Base-by-base conservation (phyloP, 2,888 invertebrate genomes). In the Nomada goodeniana region DNA sequence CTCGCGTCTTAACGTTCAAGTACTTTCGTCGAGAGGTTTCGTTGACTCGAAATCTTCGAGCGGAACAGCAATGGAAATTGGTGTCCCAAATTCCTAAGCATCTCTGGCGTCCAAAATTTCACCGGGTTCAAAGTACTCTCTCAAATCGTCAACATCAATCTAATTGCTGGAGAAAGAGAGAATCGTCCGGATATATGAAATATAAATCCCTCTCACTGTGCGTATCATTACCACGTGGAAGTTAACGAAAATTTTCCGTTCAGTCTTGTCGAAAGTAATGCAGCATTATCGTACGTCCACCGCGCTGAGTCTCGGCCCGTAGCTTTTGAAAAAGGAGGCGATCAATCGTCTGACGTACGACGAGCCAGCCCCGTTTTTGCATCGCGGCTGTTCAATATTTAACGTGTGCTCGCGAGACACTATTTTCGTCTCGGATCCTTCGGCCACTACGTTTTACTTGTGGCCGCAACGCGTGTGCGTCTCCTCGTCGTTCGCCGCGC, bases 341-440 rank as follows among this genome's bases (percentile, higher is more conserved):
- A 78, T 53, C 61, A 69, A 65, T 42, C 52, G 53, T 23, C 50
- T 69, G 84, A 80, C 76, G 76, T 70, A 67, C 65, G 23, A 44
- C 50, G 64, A 63, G 59, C 36, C 53, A 50, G 72, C 69, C 61
- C 75, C 75, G 75, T 75, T 77, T 75, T 68, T 47, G 72, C 60
- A 59, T 52, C 44, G 53, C 26, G 26, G 18, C 61, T 84, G 75
- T 84, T 84, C 69, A 84, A 84, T 84, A 84, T 84, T 81, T 77
- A 81, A 85, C 74, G 57, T 59, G n/a, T 26, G 69, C 26, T 2
- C 55, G 13, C 59, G 55, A 26, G 61, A 57, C 59, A 55, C 70
- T 76, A 71, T 82, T 72, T 77, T 83, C 79, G 75, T 83, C 75
- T 57, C 70, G 76, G 64, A 67, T 80, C 80, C 53, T 69, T 75